phyloP scores from a whole-genome alignment of 2,113 vertebrate species.

The Sapajus apella region DNA sequence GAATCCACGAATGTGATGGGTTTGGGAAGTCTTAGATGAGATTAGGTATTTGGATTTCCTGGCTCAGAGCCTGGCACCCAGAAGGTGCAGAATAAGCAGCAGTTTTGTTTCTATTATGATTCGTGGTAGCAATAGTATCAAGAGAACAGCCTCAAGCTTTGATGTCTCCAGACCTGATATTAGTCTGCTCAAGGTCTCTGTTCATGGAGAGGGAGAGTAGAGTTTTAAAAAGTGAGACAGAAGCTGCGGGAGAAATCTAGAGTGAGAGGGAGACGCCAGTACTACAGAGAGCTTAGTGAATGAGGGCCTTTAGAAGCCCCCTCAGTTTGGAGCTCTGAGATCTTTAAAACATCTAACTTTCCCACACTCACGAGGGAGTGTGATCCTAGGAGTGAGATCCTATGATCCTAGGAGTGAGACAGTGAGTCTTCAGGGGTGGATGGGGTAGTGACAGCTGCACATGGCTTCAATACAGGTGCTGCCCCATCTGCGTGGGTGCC shows the following conservation, averaged over 20 bases:
- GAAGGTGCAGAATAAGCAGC: not conserved
- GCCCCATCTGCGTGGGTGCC: not conserved
- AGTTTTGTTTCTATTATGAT: not conserved
- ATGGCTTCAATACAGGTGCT: not conserved
- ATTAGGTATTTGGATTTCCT: not conserved
- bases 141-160: not conserved
- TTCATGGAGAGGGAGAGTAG: not conserved
- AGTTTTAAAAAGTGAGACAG: not conserved
- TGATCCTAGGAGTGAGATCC: not conserved
- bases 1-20: not conserved
- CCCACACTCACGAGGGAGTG: rapidly evolving
- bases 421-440: not conserved
- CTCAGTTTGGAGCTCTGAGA: not conserved
- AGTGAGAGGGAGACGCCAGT: not conserved
- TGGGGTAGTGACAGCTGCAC: not conserved
- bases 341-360: not conserved
- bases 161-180: not conserved
- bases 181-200: not conserved
- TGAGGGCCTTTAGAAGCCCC: not conserved
- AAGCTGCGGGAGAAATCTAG: not conserved
- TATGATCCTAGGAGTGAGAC: not conserved
- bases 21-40: not conserved
- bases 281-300: not conserved
- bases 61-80: not conserved
- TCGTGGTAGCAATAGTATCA: not conserved